These are phyloP conservation scores for Ciconia nigra DNA, from an alignment of 2,797 vertebrate genomes.

Conservation along the genomic window DNA sequence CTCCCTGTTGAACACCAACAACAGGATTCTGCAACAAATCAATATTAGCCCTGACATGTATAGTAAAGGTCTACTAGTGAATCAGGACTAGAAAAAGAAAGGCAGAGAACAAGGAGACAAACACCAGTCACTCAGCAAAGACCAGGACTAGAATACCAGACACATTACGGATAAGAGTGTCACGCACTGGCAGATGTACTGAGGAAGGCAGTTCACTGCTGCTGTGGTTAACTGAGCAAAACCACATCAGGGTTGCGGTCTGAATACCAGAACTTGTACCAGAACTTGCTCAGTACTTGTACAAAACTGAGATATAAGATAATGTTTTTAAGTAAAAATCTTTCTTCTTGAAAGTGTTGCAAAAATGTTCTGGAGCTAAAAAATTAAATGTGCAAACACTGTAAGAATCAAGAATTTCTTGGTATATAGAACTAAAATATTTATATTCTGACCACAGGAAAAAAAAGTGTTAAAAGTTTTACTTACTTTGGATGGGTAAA, in stretches of 20 bases:
- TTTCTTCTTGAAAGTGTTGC: background rate
- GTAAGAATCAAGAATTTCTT: background rate
- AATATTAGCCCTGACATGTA: background rate
- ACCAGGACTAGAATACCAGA: background rate
- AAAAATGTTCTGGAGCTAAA: background rate
- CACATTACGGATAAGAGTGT: background rate
- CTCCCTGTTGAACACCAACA: background rate
- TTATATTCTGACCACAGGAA: background rate
- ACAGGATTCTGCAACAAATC: background rate
- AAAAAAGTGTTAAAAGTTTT: background rate
- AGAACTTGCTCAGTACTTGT: background rate
- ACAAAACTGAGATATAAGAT: background rate
- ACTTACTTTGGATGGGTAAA: constrained; percentile 92
- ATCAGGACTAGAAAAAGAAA: background rate
- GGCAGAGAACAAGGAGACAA: background rate
- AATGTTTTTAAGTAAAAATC: background rate
- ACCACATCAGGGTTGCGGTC: fast-evolving
- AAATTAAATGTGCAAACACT: background rate
- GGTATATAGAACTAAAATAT: background rate
- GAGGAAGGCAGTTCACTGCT: background rate
- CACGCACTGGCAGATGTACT: fast-evolving
- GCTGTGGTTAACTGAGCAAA: background rate
- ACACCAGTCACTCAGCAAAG: background rate
- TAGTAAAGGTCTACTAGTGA: background rate
- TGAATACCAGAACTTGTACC: background rate